Conservation (phyloP, 2,797 vertebrate species). For the Sandelia bainsii region DNA sequence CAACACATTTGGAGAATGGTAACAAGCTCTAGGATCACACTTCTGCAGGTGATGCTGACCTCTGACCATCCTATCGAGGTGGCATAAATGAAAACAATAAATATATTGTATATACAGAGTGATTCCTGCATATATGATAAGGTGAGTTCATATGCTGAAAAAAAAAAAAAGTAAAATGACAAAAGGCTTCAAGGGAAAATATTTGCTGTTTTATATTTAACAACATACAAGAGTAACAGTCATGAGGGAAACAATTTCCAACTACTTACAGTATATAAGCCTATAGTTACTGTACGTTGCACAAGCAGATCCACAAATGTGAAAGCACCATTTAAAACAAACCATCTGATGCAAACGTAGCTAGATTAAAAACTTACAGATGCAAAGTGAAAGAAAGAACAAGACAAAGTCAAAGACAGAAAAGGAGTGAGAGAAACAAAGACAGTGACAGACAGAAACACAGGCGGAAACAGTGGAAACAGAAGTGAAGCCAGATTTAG, state of each 20-base stretch:
- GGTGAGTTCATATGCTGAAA: background rate
- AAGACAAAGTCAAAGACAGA: constrained; percentile 19
- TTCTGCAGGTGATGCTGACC: constrained; percentile 11
- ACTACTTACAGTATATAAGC: background rate
- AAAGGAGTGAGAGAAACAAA: constrained; percentile 43
- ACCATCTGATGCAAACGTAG: background rate
- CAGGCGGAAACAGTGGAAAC: constrained; percentile 12
- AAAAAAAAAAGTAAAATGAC: background rate
- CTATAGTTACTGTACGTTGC: background rate
- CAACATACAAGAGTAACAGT: background rate
- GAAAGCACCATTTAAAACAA: constrained; percentile 10
- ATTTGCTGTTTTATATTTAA: no score
- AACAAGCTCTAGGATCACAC: background rate
- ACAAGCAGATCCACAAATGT: background rate
- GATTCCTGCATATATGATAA: background rate
- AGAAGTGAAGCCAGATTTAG: constrained; percentile 53
- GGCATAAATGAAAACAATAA: constrained; percentile 5
- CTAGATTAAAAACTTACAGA: constrained; percentile 8
- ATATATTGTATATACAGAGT: background rate
- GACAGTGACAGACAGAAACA: constrained; percentile 45
- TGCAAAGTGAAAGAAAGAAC: constrained; percentile 2
- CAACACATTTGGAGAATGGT: background rate
- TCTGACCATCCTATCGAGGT: background rate
- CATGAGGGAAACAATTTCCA: background rate
- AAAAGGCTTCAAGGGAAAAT: no score